Evolutionary conservation across 1,140 invertebrate species (phyloP).

Genomic region (Gryon sp.): DNA sequence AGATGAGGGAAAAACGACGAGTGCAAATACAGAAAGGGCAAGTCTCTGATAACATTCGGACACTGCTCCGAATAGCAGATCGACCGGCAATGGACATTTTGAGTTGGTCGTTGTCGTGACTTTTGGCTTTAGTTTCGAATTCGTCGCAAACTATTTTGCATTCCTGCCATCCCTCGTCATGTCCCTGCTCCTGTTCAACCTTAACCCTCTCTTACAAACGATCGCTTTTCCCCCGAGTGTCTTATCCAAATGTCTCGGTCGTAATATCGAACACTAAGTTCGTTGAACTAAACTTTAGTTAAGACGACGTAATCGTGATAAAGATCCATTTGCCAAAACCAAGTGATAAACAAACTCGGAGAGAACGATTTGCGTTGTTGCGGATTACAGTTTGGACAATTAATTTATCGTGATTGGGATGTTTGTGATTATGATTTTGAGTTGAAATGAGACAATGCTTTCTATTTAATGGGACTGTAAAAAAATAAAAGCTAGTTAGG

Average conservation of each 20-base stretch:
- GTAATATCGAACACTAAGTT: constrained; percentile 22
- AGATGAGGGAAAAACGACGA: not conserved
- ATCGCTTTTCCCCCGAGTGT: not conserved
- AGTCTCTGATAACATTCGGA: constrained; percentile 8
- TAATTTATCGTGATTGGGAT: constrained; percentile 24
- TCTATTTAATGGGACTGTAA: too few species aligned
- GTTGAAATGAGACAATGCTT: too few species aligned
- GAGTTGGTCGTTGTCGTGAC: constrained; percentile 37
- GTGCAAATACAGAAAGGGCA: not conserved
- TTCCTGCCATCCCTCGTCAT: constrained; percentile 35
- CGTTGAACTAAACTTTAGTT: constrained; percentile 29
- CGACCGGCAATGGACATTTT: constrained; percentile 19
- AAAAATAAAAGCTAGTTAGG: too few species aligned
- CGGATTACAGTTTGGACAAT: constrained; percentile 22
- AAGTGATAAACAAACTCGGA: constrained; percentile 39
- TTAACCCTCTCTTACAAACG: too few species aligned
- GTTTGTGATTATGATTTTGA: too few species aligned
- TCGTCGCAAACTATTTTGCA: constrained; percentile 54
- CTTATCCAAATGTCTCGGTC: not conserved
- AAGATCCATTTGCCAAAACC: constrained; percentile 30
- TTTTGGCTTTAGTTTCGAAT: constrained; percentile 44
- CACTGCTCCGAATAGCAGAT: constrained; percentile 6
- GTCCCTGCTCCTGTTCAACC: too few species aligned
- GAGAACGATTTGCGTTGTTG: constrained; percentile 9
- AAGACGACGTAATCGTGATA: constrained; percentile 47